phyloP scores from a whole-genome alignment of 2,888 invertebrate genomes.

The Falcaria lacertinaria region DNA sequence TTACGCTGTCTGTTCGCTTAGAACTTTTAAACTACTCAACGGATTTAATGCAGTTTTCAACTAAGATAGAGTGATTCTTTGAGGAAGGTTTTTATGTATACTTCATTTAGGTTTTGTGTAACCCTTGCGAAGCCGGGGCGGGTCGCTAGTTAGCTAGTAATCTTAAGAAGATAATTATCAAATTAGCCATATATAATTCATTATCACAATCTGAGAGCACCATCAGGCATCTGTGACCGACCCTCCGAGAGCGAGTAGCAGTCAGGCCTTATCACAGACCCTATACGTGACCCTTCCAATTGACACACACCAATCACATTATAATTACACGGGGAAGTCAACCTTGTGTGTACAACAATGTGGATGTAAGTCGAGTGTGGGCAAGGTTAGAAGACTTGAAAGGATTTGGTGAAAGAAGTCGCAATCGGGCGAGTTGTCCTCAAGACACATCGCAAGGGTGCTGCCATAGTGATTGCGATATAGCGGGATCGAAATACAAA shows the following conservation, averaged over 20 bases:
- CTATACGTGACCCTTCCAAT: constrained; percentile 38
- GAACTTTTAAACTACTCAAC: too few species aligned
- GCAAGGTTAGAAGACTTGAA: constrained; percentile 26
- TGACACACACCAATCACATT: constrained; percentile 19
- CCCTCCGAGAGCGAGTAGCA: not conserved
- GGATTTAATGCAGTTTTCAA: too few species aligned
- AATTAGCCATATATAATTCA: not conserved
- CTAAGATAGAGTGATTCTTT: too few species aligned
- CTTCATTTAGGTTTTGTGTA: too few species aligned
- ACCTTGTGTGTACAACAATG: constrained; percentile 7
- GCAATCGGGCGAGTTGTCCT: constrained; percentile 48
- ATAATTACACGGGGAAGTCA: constrained; percentile 7
- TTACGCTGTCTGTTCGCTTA: too few species aligned
- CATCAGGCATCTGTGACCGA: not conserved
- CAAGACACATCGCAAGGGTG: constrained; percentile 35
- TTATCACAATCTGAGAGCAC: not conserved
- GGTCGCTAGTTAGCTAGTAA: too few species aligned
- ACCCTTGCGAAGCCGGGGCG: too few species aligned
- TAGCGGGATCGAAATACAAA: too few species aligned
- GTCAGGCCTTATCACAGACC: constrained; percentile 38
- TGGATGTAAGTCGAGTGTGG: constrained; percentile 7
- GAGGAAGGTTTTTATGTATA: too few species aligned
- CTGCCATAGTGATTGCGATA: constrained; percentile 5
- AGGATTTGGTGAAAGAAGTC: constrained; percentile 39
- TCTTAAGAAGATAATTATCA: too few species aligned